These are phyloP conservation scores for Pangasius macronema DNA, from an alignment of 2,797 vertebrate species.

Conservation along the genomic window DNA sequence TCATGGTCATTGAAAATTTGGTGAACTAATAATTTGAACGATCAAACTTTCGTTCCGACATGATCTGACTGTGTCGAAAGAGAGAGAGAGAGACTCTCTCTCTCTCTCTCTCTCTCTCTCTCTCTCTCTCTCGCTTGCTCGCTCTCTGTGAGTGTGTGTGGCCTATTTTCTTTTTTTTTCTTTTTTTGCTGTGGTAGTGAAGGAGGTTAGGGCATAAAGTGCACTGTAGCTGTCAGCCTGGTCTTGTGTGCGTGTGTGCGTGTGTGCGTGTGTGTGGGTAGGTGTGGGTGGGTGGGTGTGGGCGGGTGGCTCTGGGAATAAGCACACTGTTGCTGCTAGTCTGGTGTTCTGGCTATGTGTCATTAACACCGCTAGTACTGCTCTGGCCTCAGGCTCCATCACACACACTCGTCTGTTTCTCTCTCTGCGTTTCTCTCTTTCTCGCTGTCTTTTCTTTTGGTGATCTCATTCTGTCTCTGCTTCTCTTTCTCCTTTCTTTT, in stretches of 20 bases:
- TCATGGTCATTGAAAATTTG: no score
- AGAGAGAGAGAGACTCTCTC: no score
- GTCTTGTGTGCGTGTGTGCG: not conserved
- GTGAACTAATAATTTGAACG: no score
- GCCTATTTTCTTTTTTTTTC: not conserved
- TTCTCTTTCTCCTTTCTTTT: not conserved
- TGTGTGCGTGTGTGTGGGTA: not conserved
- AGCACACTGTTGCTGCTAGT: constrained; percentile 24
- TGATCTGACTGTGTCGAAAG: no score
- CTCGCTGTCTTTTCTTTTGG: not conserved
- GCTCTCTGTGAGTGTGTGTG: not conserved
- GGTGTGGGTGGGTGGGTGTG: not conserved
- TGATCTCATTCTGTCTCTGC: not conserved
- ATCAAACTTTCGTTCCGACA: no score
- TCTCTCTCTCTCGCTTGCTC: no score
- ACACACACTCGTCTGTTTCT: not conserved
- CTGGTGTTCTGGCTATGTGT: constrained; percentile 18
- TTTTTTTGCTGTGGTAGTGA: not conserved
- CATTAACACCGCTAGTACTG: not conserved
- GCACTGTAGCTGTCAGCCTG: not conserved
- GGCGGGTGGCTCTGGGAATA: not conserved
- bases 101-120: not conserved
- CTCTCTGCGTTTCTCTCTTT: not conserved
- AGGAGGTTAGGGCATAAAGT: constrained; percentile 4
- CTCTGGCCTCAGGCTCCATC: constrained; percentile 6